A percentile compares a stretch with the other conserved stretches of the same genome.
Conservation (phyloP, 2,113 vertebrate species). For the Paradisaea rubra region DNA sequence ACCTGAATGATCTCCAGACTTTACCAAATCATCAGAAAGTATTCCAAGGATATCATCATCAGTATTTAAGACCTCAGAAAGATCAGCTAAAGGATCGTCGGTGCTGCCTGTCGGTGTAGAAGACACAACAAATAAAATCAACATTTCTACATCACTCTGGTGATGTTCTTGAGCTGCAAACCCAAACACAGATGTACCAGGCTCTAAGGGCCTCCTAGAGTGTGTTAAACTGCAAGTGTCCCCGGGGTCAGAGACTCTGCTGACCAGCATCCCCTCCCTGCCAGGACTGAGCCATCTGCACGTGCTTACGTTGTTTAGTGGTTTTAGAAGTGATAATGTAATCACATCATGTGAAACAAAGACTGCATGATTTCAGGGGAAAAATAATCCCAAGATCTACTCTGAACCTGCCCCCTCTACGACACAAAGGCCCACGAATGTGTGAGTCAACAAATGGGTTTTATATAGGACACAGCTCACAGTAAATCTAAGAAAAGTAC, state of each 20-base stretch:
- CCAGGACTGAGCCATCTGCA: not conserved
- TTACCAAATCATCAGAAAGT: conserved; percentile 88
- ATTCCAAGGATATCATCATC: conserved; percentile 95
- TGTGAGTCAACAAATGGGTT: rapidly evolving
- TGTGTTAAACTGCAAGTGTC: not conserved
- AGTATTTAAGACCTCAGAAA: conserved; percentile 90
- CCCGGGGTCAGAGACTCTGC: not conserved
- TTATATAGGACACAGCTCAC: not conserved
- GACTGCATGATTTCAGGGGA: not conserved
- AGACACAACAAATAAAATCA: not conserved
- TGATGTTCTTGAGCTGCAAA: not conserved
- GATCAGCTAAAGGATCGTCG: conserved; percentile 84
- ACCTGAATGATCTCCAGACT: conserved; percentile 89
- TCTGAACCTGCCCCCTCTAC: not conserved
- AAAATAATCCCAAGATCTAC: not conserved
- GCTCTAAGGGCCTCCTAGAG: not conserved
- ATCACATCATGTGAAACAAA: not conserved
- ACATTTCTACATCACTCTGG: not conserved
- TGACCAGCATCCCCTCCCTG: not conserved
- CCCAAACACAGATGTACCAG: not conserved
- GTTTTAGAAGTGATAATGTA: not conserved
- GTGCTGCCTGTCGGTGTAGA: conserved; percentile 71
- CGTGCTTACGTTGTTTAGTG: rapidly evolving
- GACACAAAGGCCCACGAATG: not conserved
- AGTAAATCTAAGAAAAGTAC: not conserved